Conservation (phyloP, 1,140 invertebrate species). For the Tribolium castaneum region DNA sequence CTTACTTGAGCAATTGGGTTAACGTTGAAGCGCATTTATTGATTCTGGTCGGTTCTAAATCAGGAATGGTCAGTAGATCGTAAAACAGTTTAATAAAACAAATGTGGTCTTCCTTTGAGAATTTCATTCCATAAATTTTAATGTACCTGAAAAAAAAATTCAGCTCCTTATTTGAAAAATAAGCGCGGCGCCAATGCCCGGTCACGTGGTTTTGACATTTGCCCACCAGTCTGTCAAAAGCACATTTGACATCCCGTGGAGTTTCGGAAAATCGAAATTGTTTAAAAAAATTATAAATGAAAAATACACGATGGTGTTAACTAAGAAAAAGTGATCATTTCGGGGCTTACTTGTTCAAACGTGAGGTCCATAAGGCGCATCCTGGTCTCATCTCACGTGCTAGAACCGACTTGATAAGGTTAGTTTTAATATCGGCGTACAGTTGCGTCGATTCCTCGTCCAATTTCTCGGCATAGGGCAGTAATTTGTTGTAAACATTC, state of each 20-base stretch:
- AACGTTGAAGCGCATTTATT: constrained; percentile 75
- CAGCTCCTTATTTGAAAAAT: not conserved
- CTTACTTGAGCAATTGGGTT: constrained; percentile 67
- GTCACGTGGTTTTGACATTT: constrained; percentile 26
- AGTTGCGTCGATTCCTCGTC: constrained; percentile 73
- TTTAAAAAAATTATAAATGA: not conserved
- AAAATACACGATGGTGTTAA: not conserved
- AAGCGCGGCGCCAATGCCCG: not conserved
- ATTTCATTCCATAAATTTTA: constrained; percentile 85
- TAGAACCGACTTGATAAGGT: constrained; percentile 75
- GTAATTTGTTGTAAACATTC: constrained; percentile 72
- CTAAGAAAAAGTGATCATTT: not conserved
- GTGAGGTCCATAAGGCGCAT: constrained; percentile 71
- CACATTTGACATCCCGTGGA: not conserved
- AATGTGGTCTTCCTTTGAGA: constrained; percentile 92
- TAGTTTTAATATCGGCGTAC: constrained; percentile 75
- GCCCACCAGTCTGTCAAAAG: constrained; percentile 10
- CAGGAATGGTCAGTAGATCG: constrained; percentile 80
- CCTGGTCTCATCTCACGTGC: constrained; percentile 76
- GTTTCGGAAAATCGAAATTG: not conserved
- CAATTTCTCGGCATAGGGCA: constrained; percentile 75
- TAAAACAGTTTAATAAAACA: constrained; percentile 86
- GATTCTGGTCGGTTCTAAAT: constrained; percentile 80
- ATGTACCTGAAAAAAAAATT: constrained; percentile 75
- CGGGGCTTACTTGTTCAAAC: constrained; percentile 72